Conservation (phyloP, 2,888 invertebrate species). For the Meloe dianella region DNA sequence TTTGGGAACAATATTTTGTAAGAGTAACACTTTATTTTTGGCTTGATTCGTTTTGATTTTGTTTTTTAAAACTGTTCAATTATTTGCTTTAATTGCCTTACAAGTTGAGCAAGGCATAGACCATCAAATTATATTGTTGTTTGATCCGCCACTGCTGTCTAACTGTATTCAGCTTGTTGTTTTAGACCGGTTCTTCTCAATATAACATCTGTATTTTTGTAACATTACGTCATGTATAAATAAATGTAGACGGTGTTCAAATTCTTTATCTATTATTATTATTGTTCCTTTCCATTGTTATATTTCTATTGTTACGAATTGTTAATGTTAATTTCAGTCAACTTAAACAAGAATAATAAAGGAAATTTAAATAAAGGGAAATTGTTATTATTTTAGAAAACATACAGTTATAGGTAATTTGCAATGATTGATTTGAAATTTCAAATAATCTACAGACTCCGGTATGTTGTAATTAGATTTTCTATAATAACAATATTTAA, state of each 20-base stretch:
- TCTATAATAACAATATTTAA: background rate
- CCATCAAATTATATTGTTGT: too few relatives aligned
- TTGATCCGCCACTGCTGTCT: background rate
- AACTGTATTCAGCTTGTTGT: constrained; percentile 1
- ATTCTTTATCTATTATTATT: background rate
- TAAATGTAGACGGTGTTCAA: background rate
- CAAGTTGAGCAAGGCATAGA: too few relatives aligned
- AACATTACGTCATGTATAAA: constrained; percentile 4
- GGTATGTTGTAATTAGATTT: background rate
- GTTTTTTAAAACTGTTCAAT: too few relatives aligned
- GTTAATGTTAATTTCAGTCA: background rate
- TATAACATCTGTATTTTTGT: background rate
- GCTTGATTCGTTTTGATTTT: too few relatives aligned
- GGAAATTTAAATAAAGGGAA: background rate
- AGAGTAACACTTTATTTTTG: too few relatives aligned
- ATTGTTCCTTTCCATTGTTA: background rate
- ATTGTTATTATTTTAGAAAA: background rate
- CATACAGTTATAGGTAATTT: background rate
- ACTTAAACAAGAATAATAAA: constrained; percentile 1
- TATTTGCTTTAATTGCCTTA: too few relatives aligned
- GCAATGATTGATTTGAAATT: background rate
- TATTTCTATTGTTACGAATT: background rate
- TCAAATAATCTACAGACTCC: background rate
- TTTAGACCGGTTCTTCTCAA: background rate
- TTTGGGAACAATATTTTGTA: too few relatives aligned